Conservation (phyloP, 2,888 invertebrate genomes). For the Dyspetes luteomarginatus region DNA sequence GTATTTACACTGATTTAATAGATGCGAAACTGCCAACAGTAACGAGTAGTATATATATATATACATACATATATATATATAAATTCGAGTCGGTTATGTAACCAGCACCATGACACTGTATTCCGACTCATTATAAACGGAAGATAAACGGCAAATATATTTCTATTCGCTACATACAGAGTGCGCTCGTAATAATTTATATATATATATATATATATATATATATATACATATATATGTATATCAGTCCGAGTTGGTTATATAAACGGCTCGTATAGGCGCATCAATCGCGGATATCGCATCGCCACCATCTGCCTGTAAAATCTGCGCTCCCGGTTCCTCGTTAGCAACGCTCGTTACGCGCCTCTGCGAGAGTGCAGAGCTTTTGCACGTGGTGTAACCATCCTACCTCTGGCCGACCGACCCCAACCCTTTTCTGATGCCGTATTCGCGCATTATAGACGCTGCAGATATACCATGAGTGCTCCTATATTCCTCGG, state of each 20-base stretch:
- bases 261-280: slow-evolving; percentile 57
- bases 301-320: slow-evolving; percentile 82
- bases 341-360: slow-evolving; percentile 82
- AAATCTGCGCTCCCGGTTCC: slow-evolving; percentile 78
- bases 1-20: no score
- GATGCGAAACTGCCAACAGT: neutral
- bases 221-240: neutral
- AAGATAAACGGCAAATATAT: slow-evolving; percentile 34
- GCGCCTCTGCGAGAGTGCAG: slow-evolving; percentile 68
- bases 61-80: no score
- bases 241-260: no score
- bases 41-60: neutral
- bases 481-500: neutral
- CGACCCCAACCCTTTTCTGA: slow-evolving; percentile 13
- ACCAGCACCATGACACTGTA: slow-evolving; percentile 65
- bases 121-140: slow-evolving; percentile 67
- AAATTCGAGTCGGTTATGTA: no score
- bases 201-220: neutral
- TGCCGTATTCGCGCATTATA: slow-evolving; percentile 35
- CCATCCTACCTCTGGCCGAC: no score
- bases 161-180: no score
- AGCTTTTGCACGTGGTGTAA: slow-evolving; percentile 46
- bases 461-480: neutral
- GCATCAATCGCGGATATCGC: slow-evolving; percentile 81
- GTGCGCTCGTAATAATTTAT: slow-evolving; percentile 3